Evolutionary conservation across 2,888 invertebrate genomes (phyloP), one percentile per base, ranked within the genome.

Genomic region (Diarsia dahlii): DNA sequence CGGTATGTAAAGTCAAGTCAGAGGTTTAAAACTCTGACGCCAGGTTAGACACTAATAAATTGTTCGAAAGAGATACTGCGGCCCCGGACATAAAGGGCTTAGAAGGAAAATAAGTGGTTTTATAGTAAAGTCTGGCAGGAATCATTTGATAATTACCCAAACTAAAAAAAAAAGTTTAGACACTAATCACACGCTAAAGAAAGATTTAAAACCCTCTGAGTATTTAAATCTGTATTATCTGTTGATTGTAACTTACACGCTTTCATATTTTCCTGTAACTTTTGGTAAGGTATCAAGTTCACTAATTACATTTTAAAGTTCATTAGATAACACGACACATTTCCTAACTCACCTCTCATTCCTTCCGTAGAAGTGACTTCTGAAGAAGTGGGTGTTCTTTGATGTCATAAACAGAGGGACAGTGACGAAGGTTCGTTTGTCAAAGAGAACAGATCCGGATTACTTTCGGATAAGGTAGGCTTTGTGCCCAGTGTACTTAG

Each of bases 351-450:
- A 28, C 13, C n/a, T 34, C 48, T 50, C 6, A 62, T 50, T 78
- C 15, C 28, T 52, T 64, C 13, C 34, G 9, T 23, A 34, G 54
- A 60, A 67, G 15, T 48, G n/a, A 39, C 45, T 60, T 10, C 28
- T 62, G 46, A 45, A 66, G 46, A 45, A 66, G 39, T 39, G 45
- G 48, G 56, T 69, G 62, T 63, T 48, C 34, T 48, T 70, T 79
- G 52, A 52, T 20, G 58, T 84, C 84, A 74, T 71, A 39, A 64
- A 28, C 70, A 67, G 48, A 3, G 10, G 2, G 80, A 71, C 84
- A 71, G 75, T 84, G 81, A 81, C 58, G 70, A 71, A 64, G 84
- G 81, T 84, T 23, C 75, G 69, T 52, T 68, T 63, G 73, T 34
- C 46, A 69, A 74, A 74, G 69, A 58, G 13, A 20, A n/a, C 13